These are phyloP conservation scores for Champsocephalus gunnari DNA, from an alignment of 2,797 vertebrate species.

Conservation along the genomic window DNA sequence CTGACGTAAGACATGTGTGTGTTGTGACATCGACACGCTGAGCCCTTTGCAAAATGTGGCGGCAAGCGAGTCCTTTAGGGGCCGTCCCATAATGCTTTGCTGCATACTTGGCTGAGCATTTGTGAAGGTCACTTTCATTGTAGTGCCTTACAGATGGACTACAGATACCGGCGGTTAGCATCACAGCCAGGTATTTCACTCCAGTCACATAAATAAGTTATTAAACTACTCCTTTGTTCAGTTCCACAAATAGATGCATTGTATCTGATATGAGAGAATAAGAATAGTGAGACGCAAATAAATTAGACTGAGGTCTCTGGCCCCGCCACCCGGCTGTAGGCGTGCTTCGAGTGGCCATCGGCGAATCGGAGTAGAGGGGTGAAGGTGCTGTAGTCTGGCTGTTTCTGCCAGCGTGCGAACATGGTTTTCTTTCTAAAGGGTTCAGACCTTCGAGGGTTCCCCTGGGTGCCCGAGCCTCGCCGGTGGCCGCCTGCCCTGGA, in stretches of 20 bases:
- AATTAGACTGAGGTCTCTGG: slow-evolving; percentile 89
- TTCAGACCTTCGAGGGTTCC: slow-evolving; percentile 86
- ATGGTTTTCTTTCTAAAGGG: slow-evolving; percentile 87
- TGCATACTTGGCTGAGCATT: slow-evolving; percentile 32
- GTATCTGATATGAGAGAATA: slow-evolving; percentile 8
- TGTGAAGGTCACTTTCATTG: slow-evolving; percentile 50
- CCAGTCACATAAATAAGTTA: slow-evolving; percentile 9
- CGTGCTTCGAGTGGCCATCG: slow-evolving; percentile 69
- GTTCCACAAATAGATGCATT: slow-evolving; percentile 5
- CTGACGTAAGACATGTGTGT: slow-evolving; percentile 7
- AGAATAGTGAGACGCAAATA: slow-evolving; percentile 3
- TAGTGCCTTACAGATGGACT: slow-evolving; percentile 5
- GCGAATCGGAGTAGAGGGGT: slow-evolving; percentile 84
- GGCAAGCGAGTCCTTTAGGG: slow-evolving; percentile 22
- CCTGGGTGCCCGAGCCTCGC: slow-evolving; percentile 53
- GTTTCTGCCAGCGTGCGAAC: slow-evolving; percentile 85
- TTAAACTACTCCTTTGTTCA: slow-evolving; percentile 3
- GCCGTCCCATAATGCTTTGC: slow-evolving; percentile 46
- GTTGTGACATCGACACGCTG: slow-evolving; percentile 49
- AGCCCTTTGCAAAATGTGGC: slow-evolving; percentile 52
- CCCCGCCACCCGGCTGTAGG: slow-evolving; percentile 81
- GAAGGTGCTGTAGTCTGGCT: slow-evolving; percentile 86
- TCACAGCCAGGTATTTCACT: slow-evolving; percentile 6
- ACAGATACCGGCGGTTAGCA: slow-evolving; percentile 9
- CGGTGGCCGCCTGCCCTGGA: slow-evolving; percentile 54